Conservation (phyloP, 1,140 invertebrate species). For the Oscheius sp. region DNA sequence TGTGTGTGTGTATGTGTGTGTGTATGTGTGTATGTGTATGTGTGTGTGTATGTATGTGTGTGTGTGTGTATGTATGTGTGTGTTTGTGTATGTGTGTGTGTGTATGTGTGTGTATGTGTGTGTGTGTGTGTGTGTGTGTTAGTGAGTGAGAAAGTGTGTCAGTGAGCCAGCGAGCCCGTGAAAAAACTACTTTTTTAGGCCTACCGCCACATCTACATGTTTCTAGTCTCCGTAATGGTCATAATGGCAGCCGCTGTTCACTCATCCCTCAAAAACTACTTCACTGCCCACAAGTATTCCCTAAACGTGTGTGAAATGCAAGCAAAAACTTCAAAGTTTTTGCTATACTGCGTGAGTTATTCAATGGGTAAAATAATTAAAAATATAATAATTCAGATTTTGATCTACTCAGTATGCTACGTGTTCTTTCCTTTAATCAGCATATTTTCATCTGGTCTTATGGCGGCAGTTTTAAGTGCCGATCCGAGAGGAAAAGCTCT, state of each 20-base stretch:
- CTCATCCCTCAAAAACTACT: neutral
- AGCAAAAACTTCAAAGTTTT: neutral
- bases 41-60: too few species aligned
- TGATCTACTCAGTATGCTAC: slow-evolving; percentile 1
- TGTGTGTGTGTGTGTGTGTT: too few species aligned
- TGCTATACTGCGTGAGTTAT: neutral
- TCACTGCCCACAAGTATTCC: neutral
- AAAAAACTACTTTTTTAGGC: neutral
- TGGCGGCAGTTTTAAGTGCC: neutral
- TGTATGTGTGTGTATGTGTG: too few species aligned
- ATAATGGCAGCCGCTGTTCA: neutral
- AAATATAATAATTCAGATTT: neutral
- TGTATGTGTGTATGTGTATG: too few species aligned
- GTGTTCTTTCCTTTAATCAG: neutral
- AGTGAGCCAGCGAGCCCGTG: too few species aligned
- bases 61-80: too few species aligned
- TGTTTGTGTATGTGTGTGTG: too few species aligned
- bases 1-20: too few species aligned
- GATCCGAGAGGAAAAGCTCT: neutral
- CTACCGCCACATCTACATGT: neutral
- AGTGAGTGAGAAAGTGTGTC: too few species aligned
- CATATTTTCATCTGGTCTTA: neutral
- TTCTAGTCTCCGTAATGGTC: neutral
- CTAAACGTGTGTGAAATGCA: neutral
- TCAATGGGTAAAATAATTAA: neutral